A percentile compares a stretch with the other conserved stretches of the same genome.
phyloP scores from a whole-genome alignment of 2,113 vertebrate genomes.

The Felis chaus region DNA sequence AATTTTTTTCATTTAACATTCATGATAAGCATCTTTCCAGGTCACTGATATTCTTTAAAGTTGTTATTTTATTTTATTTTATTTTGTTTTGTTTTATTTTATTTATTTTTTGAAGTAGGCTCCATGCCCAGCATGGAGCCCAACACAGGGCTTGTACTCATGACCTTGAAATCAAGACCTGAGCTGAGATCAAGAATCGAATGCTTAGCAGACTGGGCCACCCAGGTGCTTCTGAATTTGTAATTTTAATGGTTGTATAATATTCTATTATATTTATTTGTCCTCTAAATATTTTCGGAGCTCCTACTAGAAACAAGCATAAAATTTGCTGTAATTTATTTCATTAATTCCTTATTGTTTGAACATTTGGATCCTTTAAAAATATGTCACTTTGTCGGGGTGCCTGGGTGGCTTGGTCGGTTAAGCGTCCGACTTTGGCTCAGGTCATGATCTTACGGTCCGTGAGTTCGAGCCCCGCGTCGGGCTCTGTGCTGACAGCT shows the following conservation, averaged over 20 bases:
- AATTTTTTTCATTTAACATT: background rate
- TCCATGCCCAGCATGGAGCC: background rate
- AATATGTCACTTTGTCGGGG: background rate
- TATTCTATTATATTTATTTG: background rate
- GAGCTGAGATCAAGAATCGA: background rate
- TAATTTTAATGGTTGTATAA: background rate
- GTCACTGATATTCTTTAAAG: background rate
- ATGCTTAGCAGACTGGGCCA: background rate
- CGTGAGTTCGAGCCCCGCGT: no score
- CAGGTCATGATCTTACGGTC: no score
- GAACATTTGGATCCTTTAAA: background rate
- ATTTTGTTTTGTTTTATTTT: background rate
- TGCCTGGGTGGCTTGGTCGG: no score
- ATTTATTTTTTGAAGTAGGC: no score
- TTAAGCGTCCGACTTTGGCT: no score
- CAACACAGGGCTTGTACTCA: background rate
- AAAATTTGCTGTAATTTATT: background rate
- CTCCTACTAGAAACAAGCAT: background rate
- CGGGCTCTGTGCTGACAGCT: no score
- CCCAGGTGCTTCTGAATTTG: background rate
- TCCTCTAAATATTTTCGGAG: background rate
- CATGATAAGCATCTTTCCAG: background rate
- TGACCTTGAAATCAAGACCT: background rate
- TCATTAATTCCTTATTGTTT: background rate
- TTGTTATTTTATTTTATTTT: background rate